Evolutionary conservation across 2,797 vertebrate species (phyloP), one percentile per base, ranked within the genome.

Genomic region (Eospalax fontanierii): DNA sequence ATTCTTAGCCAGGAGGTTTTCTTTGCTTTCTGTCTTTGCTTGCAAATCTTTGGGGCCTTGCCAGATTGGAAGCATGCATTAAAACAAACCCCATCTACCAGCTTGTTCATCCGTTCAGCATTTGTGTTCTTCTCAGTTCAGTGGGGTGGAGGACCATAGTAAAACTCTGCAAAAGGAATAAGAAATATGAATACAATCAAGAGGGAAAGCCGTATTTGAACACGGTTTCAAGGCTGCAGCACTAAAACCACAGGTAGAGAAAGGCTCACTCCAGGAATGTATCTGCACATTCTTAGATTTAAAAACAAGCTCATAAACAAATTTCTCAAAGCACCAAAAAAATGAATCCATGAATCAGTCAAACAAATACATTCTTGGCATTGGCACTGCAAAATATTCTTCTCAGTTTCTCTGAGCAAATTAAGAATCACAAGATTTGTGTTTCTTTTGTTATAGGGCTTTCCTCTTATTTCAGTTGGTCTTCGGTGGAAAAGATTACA

Each of bases 71-170:
- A 94, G 73, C 57, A 24, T 85, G 86, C 50, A 30, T 95, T 66
- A 59, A 97, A 98, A 94, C 46, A 97, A 98, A 26, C 71, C 15
- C 82, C 74, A 91, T 95, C 95, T 91, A 90, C 87, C 66, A 96
- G 90, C 87, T 97, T 87, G 54, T 96, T 98, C 97, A 97, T 97
- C 93, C 54, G 0, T 96, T 84, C 68, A 92, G 43, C 2, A 28
- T 24, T 46, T 94, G 75, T 43, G 66, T 93, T 87, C 79, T 94
- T 88, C 98, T 93, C 78, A 88, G 61, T 71, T 93, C 91, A 87
- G 43, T 6, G 40, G 46, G 50, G 6, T 30, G 70, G 66, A 84
- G 89, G 9, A 43, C 38, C 7, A 63, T 38, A 33, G 93, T 92
- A 22, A 93, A 43, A 66, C 90, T 35, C 84, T 95, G 33, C 92